phyloP scores from a whole-genome alignment of 2,888 invertebrate species.

The Laothoe populi region DNA sequence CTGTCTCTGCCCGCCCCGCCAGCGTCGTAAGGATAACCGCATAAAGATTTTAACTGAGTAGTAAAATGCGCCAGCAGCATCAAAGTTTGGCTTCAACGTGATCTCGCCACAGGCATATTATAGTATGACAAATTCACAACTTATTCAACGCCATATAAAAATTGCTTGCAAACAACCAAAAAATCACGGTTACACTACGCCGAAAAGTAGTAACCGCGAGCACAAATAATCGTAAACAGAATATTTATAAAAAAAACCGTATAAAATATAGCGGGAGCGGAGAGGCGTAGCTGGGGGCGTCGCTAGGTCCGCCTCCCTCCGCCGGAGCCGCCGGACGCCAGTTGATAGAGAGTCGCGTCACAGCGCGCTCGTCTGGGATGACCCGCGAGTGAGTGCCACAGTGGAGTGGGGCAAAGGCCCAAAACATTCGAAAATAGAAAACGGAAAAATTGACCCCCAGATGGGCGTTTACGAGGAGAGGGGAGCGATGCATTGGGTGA shows the following conservation, averaged over 20 bases:
- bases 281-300: constrained; percentile 55
- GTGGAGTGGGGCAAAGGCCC: constrained; percentile 82
- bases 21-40: not conserved
- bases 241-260: constrained; percentile 37
- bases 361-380: constrained; percentile 66
- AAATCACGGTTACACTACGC: constrained; percentile 33
- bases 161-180: constrained; percentile 25
- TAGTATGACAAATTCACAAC: constrained; percentile 16
- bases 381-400: constrained; percentile 71
- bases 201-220: constrained; percentile 49
- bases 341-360: constrained; percentile 77
- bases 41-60: constrained; percentile 15
- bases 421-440: constrained; percentile 79
- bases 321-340: constrained; percentile 45
- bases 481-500: constrained; percentile 96
- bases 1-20: constrained; percentile 20
- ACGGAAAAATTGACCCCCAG: constrained; percentile 87
- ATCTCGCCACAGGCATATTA: not conserved
- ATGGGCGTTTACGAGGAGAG: constrained; percentile 97
- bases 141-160: constrained; percentile 19
- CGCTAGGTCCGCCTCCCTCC: constrained; percentile 51
- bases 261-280: constrained; percentile 46
- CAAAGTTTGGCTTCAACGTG: not conserved
- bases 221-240: constrained; percentile 60
- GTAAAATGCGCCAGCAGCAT: not conserved